A percentile compares a stretch with the other conserved stretches of the same genome.
Evolutionary conservation across 1,140 invertebrate genomes (phyloP).

Genomic region (Augochlora pura): DNA sequence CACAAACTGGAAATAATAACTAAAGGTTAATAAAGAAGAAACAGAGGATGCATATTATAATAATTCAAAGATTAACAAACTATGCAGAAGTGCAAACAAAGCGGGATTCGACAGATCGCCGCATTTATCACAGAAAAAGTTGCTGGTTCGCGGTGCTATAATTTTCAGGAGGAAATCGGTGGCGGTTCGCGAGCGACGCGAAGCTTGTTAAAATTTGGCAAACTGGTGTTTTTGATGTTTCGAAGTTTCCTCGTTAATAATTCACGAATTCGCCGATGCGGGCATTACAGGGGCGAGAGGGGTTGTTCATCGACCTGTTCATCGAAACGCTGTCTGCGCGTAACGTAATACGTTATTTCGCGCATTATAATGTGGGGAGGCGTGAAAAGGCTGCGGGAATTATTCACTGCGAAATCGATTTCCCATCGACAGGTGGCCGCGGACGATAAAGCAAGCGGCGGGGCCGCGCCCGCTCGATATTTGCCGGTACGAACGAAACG

Average conservation of each 20-base stretch:
- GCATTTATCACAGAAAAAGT: too few relatives aligned
- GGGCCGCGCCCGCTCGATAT: conserved; percentile 29
- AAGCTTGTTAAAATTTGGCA: not conserved
- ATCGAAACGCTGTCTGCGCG: conserved; percentile 6
- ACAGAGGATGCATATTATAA: too few relatives aligned
- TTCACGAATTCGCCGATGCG: not conserved
- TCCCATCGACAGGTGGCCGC: conserved; percentile 50
- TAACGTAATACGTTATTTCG: conserved; percentile 27
- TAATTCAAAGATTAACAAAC: too few relatives aligned
- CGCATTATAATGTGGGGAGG: conserved; percentile 13
- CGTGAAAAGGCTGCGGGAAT: conserved; percentile 46
- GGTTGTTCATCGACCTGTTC: too few relatives aligned
- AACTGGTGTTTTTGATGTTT: conserved; percentile 3
- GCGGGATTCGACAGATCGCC: too few relatives aligned
- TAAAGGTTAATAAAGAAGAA: too few relatives aligned
- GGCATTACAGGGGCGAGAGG: too few relatives aligned
- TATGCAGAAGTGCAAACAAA: too few relatives aligned
- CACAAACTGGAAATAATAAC: too few relatives aligned
- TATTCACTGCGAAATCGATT: conserved; percentile 52
- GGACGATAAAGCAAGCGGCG: conserved; percentile 52
- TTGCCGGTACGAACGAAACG: conserved; percentile 50
- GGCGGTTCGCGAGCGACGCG: not conserved
- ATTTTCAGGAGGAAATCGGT: too few relatives aligned
- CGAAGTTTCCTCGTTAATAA: not conserved
- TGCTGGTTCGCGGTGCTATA: too few relatives aligned